Conservation (phyloP, 2,113 vertebrate species). For the Apistogramma diplotaenia region DNA sequence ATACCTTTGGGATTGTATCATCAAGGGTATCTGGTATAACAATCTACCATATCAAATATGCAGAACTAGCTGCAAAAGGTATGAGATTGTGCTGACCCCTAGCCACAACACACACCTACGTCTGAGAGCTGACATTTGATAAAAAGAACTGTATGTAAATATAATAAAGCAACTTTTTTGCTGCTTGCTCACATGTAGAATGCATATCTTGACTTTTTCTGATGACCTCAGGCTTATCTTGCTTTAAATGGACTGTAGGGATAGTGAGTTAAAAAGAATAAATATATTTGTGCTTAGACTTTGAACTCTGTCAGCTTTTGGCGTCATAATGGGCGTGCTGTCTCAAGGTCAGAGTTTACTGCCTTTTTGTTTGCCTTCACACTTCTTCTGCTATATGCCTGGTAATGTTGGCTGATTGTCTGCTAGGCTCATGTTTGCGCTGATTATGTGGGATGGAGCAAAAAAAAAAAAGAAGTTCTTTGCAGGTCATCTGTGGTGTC, state of each 20-base stretch:
- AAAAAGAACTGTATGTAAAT: background rate
- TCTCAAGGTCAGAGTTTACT: background rate
- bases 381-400: background rate
- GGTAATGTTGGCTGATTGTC: background rate
- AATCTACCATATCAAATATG: too few relatives aligned
- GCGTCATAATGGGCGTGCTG: background rate
- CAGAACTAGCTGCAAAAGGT: background rate
- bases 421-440: conserved; percentile 6
- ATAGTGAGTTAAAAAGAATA: background rate
- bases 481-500: conserved; percentile 9
- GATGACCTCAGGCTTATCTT: background rate
- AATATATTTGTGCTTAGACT: background rate
- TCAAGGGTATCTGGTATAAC: too few relatives aligned
- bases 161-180: background rate
- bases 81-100: background rate
- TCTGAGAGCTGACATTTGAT: background rate
- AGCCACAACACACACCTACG: background rate
- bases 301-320: background rate
- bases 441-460: background rate
- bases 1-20: too few relatives aligned
- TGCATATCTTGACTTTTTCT: background rate
- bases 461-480: background rate
- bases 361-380: background rate
- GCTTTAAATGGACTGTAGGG: background rate
- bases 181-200: background rate